phyloP scores from a whole-genome alignment of 2,113 vertebrate species.

The Gadus chalcogrammus region DNA sequence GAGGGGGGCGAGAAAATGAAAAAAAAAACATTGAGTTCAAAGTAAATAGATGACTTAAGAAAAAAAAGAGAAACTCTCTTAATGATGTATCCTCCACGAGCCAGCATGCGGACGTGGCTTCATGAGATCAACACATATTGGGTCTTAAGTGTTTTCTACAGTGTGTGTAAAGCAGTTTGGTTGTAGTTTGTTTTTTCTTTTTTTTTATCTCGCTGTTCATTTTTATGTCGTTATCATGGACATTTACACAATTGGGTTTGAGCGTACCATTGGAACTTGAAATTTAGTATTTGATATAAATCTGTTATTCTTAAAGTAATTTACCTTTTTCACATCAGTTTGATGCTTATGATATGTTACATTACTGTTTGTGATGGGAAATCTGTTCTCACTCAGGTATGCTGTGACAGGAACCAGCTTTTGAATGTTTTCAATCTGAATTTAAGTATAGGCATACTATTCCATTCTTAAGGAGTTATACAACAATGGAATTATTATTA shows the following conservation, averaged over 20 bases:
- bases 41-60: conserved; percentile 27
- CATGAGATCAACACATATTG: conserved; percentile 90
- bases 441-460: conserved; percentile 72
- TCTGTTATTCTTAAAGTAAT: conserved; percentile 86
- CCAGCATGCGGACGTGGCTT: conserved; percentile 97
- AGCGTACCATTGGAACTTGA: conserved; percentile 92
- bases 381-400: conserved; percentile 99
- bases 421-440: conserved; percentile 99
- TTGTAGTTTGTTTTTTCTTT: conserved; percentile 74
- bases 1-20: conserved; percentile 18
- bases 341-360: conserved; percentile 89
- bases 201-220: conserved; percentile 72
- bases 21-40: conserved; percentile 31
- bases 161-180: conserved; percentile 94
- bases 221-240: conserved; percentile 69
- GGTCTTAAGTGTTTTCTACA: conserved; percentile 98
- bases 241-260: conserved; percentile 83
- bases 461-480: conserved; percentile 78
- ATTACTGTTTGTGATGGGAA: conserved; percentile 94
- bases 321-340: conserved; percentile 83
- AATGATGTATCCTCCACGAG: conserved; percentile 83
- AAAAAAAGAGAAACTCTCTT: conserved; percentile 39
- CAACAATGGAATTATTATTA: conserved; percentile 63
- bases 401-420: conserved; percentile 99
- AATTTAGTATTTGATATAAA: conserved; percentile 82